Conservation (phyloP, 2,797 vertebrate genomes). For the Staurois parvus region DNA sequence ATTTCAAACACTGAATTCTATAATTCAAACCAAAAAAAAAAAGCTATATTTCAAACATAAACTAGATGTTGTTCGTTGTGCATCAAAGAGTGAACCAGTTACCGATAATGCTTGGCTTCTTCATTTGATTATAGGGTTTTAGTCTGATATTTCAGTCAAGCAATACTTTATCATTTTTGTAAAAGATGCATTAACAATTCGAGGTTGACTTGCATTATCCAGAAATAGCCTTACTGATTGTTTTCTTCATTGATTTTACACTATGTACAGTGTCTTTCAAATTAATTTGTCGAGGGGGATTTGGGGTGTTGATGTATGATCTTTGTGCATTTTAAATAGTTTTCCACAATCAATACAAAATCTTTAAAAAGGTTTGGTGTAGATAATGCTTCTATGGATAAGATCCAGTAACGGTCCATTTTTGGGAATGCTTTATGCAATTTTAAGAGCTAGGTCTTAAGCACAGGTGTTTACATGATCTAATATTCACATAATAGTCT, state of each 20-base stretch:
- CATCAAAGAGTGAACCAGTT: not conserved
- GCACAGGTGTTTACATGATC: no score
- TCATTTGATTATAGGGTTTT: not conserved
- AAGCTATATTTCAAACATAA: not conserved
- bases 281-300: conserved; percentile 31
- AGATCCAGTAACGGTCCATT: no score
- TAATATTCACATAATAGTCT: no score
- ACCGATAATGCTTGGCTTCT: not conserved
- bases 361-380: not conserved
- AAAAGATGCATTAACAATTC: conserved; percentile 26
- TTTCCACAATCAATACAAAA: conserved; percentile 16
- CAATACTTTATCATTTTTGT: not conserved
- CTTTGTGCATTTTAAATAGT: conserved; percentile 30
- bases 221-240: conserved; percentile 6
- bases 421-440: no score
- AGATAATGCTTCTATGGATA: not conserved
- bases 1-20: not conserved
- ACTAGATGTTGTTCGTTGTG: not conserved
- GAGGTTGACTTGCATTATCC: not conserved
- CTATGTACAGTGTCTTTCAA: conserved; percentile 7
- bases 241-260: conserved; percentile 26
- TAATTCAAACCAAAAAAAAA: not conserved
- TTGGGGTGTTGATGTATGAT: conserved; percentile 27
- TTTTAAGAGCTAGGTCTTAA: no score
- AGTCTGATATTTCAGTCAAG: not conserved